A percentile compares a stretch with the other conserved stretches of the same genome.
Conservation (phyloP, 1,140 invertebrate genomes). For the Panulirus ornatus region DNA sequence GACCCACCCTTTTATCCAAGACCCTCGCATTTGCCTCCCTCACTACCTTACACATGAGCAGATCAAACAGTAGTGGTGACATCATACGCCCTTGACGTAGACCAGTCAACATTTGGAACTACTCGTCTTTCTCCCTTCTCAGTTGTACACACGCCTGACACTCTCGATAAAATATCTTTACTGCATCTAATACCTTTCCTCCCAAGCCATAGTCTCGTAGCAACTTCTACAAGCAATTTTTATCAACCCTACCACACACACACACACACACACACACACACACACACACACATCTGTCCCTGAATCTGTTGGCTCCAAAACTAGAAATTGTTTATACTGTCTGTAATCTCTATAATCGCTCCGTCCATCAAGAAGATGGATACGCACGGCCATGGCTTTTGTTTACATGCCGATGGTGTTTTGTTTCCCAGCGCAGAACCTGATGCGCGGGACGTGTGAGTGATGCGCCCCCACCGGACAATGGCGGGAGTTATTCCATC, state of each 20-base stretch:
- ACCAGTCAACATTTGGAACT: too few relatives aligned
- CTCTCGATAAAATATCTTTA: too few relatives aligned
- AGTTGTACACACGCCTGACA: not conserved
- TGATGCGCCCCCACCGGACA: not conserved
- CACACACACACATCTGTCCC: not conserved
- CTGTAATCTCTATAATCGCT: not conserved
- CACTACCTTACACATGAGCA: too few relatives aligned
- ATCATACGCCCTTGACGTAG: too few relatives aligned
- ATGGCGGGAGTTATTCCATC: not conserved
- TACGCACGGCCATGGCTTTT: not conserved
- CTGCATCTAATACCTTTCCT: too few relatives aligned
- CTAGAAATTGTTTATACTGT: not conserved
- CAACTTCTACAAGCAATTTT: too few relatives aligned
- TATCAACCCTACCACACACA: too few relatives aligned
- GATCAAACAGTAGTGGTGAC: too few relatives aligned
- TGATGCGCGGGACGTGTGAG: not conserved
- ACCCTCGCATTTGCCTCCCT: too few relatives aligned
- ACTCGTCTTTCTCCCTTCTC: not conserved
- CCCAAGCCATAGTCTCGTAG: too few relatives aligned
- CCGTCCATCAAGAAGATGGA: not conserved
- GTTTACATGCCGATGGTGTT: slow-evolving; percentile 6
- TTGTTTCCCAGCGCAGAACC: not conserved
- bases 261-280: too few relatives aligned
- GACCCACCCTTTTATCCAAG: too few relatives aligned
- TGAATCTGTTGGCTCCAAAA: not conserved